Evolutionary conservation across 2,888 invertebrate species (phyloP).

Genomic region (Mesopsocus fuscifrons): DNA sequence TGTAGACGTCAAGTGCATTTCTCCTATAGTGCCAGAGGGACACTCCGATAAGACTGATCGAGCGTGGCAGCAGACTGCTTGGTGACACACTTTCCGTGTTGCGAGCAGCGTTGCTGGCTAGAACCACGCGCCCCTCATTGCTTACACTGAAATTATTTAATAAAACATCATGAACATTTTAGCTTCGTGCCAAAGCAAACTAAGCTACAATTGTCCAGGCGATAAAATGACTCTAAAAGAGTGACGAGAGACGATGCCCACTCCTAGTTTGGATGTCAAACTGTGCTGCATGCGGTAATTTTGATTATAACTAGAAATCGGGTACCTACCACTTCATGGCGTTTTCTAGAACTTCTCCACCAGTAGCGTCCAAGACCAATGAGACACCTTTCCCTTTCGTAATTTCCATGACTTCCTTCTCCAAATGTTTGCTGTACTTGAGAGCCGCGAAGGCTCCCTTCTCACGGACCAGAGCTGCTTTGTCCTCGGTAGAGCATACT

Average conservation of each 20-base stretch:
- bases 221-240: conserved; percentile 14
- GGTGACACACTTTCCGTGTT: conserved; percentile 28
- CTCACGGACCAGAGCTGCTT: conserved; percentile 33
- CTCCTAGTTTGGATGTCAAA: no score
- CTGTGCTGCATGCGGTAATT: no score
- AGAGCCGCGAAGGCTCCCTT: conserved; percentile 44
- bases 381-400: conserved; percentile 38
- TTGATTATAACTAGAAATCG: no score
- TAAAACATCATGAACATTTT: conserved; percentile 10
- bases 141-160: conserved; percentile 27
- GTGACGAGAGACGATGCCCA: no score
- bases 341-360: conserved; percentile 36
- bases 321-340: conserved; percentile 38
- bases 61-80: conserved; percentile 24
- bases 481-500: conserved; percentile 41
- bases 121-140: conserved; percentile 31
- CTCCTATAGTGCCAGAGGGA: conserved; percentile 29
- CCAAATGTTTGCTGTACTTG: conserved; percentile 33
- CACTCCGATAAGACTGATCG: conserved; percentile 31
- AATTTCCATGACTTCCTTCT: conserved; percentile 33
- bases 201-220: conserved; percentile 21
- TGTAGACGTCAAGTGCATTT: conserved; percentile 33
- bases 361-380: conserved; percentile 43
- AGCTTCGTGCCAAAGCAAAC: conserved; percentile 10
- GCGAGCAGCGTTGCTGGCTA: conserved; percentile 31